phyloP scores from a whole-genome alignment of 2,888 invertebrate species.

The Hirudinaria manillensis region DNA sequence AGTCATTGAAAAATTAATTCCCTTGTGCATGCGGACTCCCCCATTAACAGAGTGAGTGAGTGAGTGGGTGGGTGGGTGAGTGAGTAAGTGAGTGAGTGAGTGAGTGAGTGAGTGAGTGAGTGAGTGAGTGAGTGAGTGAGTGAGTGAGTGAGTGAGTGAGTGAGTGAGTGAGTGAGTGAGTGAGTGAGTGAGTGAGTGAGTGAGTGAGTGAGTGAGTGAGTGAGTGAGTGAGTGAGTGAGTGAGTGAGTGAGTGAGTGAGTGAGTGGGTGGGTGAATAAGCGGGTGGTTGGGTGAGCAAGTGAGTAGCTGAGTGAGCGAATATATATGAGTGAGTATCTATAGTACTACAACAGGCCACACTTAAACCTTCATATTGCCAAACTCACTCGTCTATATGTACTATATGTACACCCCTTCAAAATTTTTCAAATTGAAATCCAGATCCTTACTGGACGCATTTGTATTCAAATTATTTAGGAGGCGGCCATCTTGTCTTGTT shows the following conservation, averaged over 20 bases:
- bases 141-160: slow-evolving; percentile 1
- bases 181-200: background rate
- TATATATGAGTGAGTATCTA: slow-evolving; percentile 5
- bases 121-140: background rate
- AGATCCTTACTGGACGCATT: too few species aligned
- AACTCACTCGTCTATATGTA: too few species aligned
- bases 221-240: background rate
- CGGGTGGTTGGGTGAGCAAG: too few species aligned
- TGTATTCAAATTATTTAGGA: too few species aligned
- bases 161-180: background rate
- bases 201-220: background rate
- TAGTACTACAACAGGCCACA: too few species aligned
- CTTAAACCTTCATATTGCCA: too few species aligned
- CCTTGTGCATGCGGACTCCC: background rate
- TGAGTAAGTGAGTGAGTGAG: background rate
- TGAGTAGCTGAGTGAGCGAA: background rate
- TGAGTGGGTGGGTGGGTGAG: slow-evolving; percentile 4
- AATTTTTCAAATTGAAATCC: slow-evolving; percentile 10
- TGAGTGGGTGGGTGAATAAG: too few species aligned
- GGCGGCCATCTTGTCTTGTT: too few species aligned
- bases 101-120: slow-evolving; percentile 1
- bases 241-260: background rate
- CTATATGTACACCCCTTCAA: background rate
- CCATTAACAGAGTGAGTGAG: background rate
- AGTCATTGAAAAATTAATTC: slow-evolving; percentile 11